A percentile compares a stretch with the other conserved stretches of the same genome.
phyloP scores from a whole-genome alignment of 1,140 invertebrate species.

The Mactra quadrangularis region DNA sequence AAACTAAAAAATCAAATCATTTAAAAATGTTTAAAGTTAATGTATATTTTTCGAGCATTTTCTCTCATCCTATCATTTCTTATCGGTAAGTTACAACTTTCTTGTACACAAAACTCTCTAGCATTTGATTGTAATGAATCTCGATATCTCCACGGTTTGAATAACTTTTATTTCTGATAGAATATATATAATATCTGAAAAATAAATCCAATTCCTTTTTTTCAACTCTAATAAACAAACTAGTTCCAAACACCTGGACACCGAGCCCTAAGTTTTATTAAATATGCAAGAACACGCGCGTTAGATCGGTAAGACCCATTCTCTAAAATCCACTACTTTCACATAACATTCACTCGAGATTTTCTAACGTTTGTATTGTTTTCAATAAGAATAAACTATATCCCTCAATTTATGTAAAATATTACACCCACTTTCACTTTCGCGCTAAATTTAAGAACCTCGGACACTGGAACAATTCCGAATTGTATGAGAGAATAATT shows the following conservation, averaged over 20 bases:
- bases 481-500: constrained; percentile 11
- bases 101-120: no score
- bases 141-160: no score
- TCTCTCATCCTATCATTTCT: no score
- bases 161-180: not conserved
- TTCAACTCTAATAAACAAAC: constrained; percentile 19
- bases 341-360: not conserved
- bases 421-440: constrained; percentile 24
- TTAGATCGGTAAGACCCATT: not conserved
- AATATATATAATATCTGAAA: constrained; percentile 27
- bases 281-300: constrained; percentile 28
- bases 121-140: no score
- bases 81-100: no score
- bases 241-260: constrained; percentile 18
- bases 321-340: constrained; percentile 28
- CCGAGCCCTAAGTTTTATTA: not conserved
- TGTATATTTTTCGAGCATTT: no score
- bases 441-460: no score
- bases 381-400: constrained; percentile 20
- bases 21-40: no score
- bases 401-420: not conserved
- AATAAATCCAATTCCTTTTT: constrained; percentile 27
- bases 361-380: constrained; percentile 10
- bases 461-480: constrained; percentile 30
- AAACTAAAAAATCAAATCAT: no score